Percentiles rank a stretch among this genome's conserved stretches.
These are phyloP conservation scores for Hecatera dysodea DNA, from an alignment of 2,888 invertebrate species.

Conservation along the genomic window DNA sequence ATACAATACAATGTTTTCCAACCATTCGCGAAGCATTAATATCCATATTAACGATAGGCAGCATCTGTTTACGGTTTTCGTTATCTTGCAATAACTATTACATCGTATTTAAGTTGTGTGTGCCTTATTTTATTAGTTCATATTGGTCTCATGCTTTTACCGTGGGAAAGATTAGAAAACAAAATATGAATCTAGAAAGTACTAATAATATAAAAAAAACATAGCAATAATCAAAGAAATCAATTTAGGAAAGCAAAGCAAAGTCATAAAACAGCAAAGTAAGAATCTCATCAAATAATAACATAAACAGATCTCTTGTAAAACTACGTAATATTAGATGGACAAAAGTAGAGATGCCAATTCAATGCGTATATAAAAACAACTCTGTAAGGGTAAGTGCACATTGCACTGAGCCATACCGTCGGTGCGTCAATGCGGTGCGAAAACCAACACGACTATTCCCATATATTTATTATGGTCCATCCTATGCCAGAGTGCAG, in stretches of 20 bases:
- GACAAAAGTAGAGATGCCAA: not conserved
- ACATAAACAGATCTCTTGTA: not conserved
- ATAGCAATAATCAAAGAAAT: too few species aligned
- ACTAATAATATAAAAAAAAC: too few species aligned
- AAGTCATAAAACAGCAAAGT: not conserved
- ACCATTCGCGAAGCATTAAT: not conserved
- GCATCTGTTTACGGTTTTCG: constrained; percentile 41
- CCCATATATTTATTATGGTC: constrained; percentile 23
- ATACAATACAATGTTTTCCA: too few species aligned
- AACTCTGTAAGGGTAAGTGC: constrained; percentile 17
- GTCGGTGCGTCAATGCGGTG: constrained; percentile 40
- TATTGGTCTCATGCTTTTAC: constrained; percentile 60
- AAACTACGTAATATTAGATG: not conserved
- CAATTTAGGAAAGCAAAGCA: not conserved
- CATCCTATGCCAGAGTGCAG: constrained; percentile 9
- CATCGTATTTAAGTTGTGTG: constrained; percentile 70
- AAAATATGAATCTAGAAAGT: not conserved
- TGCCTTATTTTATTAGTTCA: constrained; percentile 82
- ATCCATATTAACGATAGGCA: constrained; percentile 30
- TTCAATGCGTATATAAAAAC: constrained; percentile 13
- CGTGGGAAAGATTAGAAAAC: constrained; percentile 49
- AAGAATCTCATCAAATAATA: not conserved
- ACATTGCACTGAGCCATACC: constrained; percentile 3
- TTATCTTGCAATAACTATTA: constrained; percentile 47
- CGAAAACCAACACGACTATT: constrained; percentile 3